A percentile compares a stretch with the other conserved stretches of the same genome.
These are phyloP conservation scores for Girardinichthys multiradiatus DNA, from an alignment of 2,113 vertebrate species.

Conservation along the genomic window DNA sequence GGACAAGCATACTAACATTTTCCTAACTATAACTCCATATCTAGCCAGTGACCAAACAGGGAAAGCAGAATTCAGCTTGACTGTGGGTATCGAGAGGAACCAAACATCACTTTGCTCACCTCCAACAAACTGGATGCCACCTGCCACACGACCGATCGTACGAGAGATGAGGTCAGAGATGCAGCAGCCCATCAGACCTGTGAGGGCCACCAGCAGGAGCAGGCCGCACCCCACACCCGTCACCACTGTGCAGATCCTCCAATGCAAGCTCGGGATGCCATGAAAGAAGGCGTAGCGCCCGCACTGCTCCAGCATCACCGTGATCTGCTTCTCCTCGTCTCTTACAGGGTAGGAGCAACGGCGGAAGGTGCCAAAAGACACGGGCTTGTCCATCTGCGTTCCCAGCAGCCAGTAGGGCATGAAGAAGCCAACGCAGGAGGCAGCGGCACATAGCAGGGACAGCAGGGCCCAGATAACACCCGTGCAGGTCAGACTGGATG, in stretches of 20 bases:
- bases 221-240: conserved; percentile 95
- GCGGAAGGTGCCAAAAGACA: conserved; percentile 96
- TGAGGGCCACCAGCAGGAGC: conserved; percentile 94
- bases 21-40: no score
- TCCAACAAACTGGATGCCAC: conserved; percentile 95
- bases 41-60: no score
- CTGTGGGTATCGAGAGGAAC: not conserved
- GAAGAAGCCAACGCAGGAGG: conserved; percentile 96
- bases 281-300: conserved; percentile 96
- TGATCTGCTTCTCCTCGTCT: conserved; percentile 90
- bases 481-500: conserved; percentile 91
- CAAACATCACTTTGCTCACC: conserved; percentile 82
- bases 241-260: conserved; percentile 94
- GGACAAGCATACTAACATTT: not conserved
- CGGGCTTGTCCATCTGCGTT: conserved; percentile 92
- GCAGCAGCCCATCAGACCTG: conserved; percentile 95
- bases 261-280: conserved; percentile 92
- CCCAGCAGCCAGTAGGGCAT: conserved; percentile 99
- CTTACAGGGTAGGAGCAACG: conserved; percentile 95
- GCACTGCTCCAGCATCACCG: conserved; percentile 97
- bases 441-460: conserved; percentile 89
- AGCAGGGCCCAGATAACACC: conserved; percentile 92
- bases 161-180: conserved; percentile 97
- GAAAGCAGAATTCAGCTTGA: not conserved
- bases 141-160: conserved; percentile 94